Evolutionary conservation across 2,888 invertebrate species (phyloP), one percentile per base, ranked within the genome.

Genomic region (Onthophagus sagittarius): DNA sequence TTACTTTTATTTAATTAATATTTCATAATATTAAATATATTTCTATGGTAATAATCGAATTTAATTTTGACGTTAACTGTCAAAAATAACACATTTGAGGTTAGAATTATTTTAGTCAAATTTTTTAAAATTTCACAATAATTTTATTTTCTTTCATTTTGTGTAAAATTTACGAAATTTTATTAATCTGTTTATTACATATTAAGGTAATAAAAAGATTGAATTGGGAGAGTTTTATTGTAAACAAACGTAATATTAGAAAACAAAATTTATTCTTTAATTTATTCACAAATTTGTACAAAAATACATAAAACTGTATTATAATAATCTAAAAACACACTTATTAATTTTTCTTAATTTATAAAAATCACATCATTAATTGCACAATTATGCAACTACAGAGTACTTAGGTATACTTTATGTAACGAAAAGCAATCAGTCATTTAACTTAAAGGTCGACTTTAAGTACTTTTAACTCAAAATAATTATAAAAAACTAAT

Each of bases 221-320:
- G n/a, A n/a, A n/a, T n/a, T n/a, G n/a, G n/a, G n/a, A n/a, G n/a
- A n/a, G 23, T 23, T 23, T 23, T 23, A 23, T 23, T 23, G 1
- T 23, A 23, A 23, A 23, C 23, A 23, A 23, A 23, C 3, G 3
- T 1, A 23, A 23, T 53, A 53, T 53, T 53, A 70, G 64, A 71
- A 71, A 67, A 74, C 63, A 72, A 72, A 69, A 70, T 74, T 69
- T 74, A 74, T 72, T 71, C 62, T 11, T 65, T 15, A 71, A 7
- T 53, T 53, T 53, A 53, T 53, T 53, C 39, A 53, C 39, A 53
- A 72, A 72, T 74, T 74, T 74, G 71, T 77, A 77, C 72, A 77
- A 77, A 77, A 77, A 77, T 77, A 77, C 77, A 76, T 77, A 76
- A 75, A 77, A 77, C 75, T 77, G 75, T 75, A 76, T 76, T 75